phyloP scores from a whole-genome alignment of 1,140 invertebrate genomes.

The Aphelinus atriplicis region DNA sequence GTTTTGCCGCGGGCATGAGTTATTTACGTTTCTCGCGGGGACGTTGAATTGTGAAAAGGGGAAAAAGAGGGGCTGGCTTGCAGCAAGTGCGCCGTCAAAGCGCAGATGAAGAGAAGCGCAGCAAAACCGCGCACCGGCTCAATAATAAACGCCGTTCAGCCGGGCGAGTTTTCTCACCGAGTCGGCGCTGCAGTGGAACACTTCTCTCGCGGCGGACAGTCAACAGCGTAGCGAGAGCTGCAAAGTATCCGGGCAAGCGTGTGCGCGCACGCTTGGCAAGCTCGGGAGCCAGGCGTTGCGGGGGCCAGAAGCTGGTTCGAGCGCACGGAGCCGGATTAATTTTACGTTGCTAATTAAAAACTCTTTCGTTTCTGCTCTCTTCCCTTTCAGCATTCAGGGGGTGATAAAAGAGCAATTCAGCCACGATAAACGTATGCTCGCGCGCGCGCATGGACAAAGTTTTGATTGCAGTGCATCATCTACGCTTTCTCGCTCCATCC shows the following conservation, averaged over 20 bases:
- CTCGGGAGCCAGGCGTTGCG: too few relatives aligned
- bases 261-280: too few relatives aligned
- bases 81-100: not conserved
- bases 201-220: not conserved
- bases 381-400: not conserved
- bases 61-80: not conserved
- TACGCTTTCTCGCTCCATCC: too few relatives aligned
- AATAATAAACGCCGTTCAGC: constrained; percentile 17
- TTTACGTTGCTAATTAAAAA: constrained; percentile 17
- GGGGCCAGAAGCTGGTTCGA: too few relatives aligned
- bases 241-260: too few relatives aligned
- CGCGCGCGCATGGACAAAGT: too few relatives aligned
- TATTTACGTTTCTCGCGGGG: not conserved
- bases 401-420: not conserved
- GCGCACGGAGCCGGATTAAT: not conserved
- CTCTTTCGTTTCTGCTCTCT: not conserved
- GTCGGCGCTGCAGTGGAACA: constrained; percentile 13
- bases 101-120: not conserved
- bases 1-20: too few relatives aligned
- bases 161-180: constrained; percentile 13
- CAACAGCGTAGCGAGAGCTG: not conserved
- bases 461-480: too few relatives aligned
- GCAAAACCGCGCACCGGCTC: not conserved
- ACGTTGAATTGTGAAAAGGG: constrained; percentile 7
- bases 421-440: too few relatives aligned